A percentile compares a stretch with the other conserved stretches of the same genome.
These are phyloP conservation scores for Crax fasciolata DNA, from an alignment of 2,797 vertebrate species.

Conservation along the genomic window DNA sequence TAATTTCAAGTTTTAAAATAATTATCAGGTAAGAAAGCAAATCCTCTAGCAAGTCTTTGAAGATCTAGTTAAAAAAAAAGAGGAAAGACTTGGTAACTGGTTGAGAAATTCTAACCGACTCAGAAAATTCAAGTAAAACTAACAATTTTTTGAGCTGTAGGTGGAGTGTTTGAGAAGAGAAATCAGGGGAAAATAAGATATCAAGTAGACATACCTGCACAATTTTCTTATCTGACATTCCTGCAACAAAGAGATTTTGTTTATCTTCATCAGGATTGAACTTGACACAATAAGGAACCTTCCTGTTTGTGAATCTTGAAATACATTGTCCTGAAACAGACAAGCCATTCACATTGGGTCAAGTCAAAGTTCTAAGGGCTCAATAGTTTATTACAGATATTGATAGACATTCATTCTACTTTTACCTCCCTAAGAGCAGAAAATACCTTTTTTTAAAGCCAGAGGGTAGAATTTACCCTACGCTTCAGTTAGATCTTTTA, in stretches of 20 bases:
- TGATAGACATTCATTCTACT: neutral
- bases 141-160: neutral
- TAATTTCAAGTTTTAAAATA: neutral
- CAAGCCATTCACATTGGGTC: neutral
- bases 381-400: neutral
- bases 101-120: too few relatives aligned
- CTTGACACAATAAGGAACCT: slow-evolving; percentile 98
- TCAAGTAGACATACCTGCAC: slow-evolving; percentile 89
- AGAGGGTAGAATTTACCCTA: neutral
- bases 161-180: neutral
- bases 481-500: neutral
- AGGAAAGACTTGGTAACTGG: neutral
- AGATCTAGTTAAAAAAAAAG: neutral
- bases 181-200: neutral
- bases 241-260: slow-evolving; percentile 96
- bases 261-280: slow-evolving; percentile 99
- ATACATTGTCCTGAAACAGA: slow-evolving; percentile 92
- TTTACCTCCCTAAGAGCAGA: neutral
- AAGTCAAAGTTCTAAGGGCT: neutral
- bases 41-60: neutral
- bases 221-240: slow-evolving; percentile 99
- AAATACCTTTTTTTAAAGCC: neutral
- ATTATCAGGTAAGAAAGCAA: neutral
- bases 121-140: neutral
- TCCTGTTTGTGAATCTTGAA: slow-evolving; percentile 95